phyloP scores from a whole-genome alignment of 2,113 vertebrate genomes.

The Bubo blakistoni region DNA sequence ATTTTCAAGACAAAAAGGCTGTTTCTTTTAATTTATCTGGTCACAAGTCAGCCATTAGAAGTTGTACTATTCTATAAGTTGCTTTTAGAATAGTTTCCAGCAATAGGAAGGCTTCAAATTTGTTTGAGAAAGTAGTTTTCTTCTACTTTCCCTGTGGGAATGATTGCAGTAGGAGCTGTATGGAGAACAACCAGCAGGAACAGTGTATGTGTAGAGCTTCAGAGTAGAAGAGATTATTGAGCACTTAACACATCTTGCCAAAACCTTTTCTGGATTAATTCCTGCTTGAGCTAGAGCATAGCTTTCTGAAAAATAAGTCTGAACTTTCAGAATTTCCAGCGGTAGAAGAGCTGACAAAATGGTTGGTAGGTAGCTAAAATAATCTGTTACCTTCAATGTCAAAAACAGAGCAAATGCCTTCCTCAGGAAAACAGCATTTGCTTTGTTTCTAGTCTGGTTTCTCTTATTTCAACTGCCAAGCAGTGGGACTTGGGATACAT shows the following conservation, averaged over 20 bases:
- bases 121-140: neutral
- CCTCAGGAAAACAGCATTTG: neutral
- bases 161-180: neutral
- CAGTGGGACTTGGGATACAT: neutral
- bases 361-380: neutral
- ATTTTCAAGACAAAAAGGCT: neutral
- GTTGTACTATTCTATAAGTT: accelerated
- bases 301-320: neutral
- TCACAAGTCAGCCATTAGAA: neutral
- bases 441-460: neutral
- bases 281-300: neutral
- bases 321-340: neutral
- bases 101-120: neutral
- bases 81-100: neutral
- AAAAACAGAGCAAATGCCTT: neutral
- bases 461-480: neutral
- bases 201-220: neutral
- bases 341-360: neutral
- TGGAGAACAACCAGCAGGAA: neutral
- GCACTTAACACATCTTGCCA: neutral
- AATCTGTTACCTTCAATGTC: neutral
- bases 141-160: neutral
- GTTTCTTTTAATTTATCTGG: neutral
- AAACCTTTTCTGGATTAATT: neutral
- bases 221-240: neutral